phyloP scores from a whole-genome alignment of 2,797 vertebrate genomes.

The Oophaga sylvatica region DNA sequence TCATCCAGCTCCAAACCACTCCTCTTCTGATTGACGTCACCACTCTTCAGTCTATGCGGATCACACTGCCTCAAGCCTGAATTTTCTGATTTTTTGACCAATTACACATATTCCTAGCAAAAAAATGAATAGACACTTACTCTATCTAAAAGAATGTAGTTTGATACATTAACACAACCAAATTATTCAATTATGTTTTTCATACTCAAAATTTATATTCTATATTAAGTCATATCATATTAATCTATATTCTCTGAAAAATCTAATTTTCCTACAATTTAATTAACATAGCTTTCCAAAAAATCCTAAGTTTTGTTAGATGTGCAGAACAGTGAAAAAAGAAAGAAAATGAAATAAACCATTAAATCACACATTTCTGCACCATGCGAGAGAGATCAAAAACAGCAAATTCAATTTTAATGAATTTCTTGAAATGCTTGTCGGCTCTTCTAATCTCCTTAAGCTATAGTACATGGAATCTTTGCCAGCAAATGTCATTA shows the following conservation, averaged over 20 bases:
- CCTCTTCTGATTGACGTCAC: no score
- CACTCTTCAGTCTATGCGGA: no score
- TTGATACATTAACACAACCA: no score
- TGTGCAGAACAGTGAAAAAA: not conserved
- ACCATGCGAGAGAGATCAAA: conserved; percentile 35
- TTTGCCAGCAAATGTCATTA: conserved; percentile 52
- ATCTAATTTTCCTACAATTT: not conserved
- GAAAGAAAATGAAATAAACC: not conserved
- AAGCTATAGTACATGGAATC: conserved; percentile 40
- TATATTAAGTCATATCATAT: not conserved
- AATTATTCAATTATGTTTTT: no score
- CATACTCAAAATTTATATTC: no score
- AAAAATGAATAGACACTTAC: no score
- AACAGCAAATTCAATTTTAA: conserved; percentile 45
- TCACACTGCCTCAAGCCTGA: no score
- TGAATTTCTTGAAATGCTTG: conserved; percentile 57
- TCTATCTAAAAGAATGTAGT: no score
- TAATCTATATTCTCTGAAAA: not conserved
- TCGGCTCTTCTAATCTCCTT: conserved; percentile 53
- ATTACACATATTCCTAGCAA: no score
- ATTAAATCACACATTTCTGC: conserved; percentile 17
- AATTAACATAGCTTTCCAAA: not conserved
- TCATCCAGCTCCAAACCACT: no score
- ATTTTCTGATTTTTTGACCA: no score
- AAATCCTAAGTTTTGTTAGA: not conserved